Conservation (phyloP, 1,140 invertebrate species). For the Galleria mellonella region DNA sequence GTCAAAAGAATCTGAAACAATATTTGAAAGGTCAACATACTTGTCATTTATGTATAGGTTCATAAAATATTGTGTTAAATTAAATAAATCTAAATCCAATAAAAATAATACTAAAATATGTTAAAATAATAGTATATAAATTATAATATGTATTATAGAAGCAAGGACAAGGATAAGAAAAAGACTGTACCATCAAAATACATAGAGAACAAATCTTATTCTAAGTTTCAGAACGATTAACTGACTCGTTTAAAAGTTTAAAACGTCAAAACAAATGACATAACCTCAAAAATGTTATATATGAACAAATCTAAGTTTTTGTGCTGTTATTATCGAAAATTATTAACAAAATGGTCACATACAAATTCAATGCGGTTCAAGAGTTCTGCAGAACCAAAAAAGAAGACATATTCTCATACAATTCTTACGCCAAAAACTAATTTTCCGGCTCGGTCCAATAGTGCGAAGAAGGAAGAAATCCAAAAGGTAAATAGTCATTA, state of each 20-base stretch:
- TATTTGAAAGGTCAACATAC: too few species aligned
- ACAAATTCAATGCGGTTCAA: conserved; percentile 30
- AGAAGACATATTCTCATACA: conserved; percentile 71
- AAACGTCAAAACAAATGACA: conserved; percentile 11
- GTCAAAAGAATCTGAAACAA: too few species aligned
- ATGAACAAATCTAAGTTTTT: conserved; percentile 27
- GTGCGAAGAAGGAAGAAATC: conserved; percentile 59
- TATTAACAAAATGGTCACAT: conserved; percentile 29
- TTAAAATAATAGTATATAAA: too few species aligned
- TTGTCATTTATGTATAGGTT: too few species aligned
- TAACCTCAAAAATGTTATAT: conserved; percentile 39
- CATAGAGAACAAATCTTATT: too few species aligned
- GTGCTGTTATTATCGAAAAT: conserved; percentile 29
- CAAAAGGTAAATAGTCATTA: conserved; percentile 51
- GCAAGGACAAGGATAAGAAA: too few species aligned
- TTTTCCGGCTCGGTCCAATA: conserved; percentile 68
- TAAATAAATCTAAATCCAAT: too few species aligned
- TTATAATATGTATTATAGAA: too few species aligned
- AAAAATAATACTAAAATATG: too few species aligned
- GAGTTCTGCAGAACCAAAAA: conserved; percentile 48
- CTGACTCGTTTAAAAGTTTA: conserved; percentile 12
- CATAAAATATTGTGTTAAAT: too few species aligned
- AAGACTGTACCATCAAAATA: too few species aligned
- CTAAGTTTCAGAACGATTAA: too few species aligned
- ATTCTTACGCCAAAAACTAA: conserved; percentile 74